Percentiles rank a stretch among this genome's conserved stretches.
These are phyloP conservation scores for Pristionchus maxplancki DNA, from an alignment of 2,888 invertebrate species.

Conservation along the genomic window DNA sequence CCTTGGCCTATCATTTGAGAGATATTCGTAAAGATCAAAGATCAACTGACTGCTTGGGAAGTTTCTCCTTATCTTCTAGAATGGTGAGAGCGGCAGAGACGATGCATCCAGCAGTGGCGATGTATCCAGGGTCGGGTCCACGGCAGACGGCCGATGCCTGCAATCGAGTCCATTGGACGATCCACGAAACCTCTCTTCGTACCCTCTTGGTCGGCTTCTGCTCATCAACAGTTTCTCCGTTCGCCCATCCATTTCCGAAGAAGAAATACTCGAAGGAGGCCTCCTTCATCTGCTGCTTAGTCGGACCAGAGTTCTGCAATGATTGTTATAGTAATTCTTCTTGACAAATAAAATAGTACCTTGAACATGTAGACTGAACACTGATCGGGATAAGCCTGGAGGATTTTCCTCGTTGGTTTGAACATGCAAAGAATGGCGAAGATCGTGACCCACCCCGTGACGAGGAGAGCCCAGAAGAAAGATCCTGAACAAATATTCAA, in stretches of 20 bases:
- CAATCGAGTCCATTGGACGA: no score
- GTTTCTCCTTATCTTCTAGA: slow-evolving; percentile 85
- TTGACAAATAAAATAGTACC: slow-evolving; percentile 64
- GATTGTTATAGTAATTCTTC: not conserved
- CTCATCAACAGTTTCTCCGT: slow-evolving; percentile 77
- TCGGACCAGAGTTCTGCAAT: slow-evolving; percentile 81
- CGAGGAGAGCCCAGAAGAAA: slow-evolving; percentile 82
- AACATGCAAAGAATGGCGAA: slow-evolving; percentile 84
- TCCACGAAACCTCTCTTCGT: not conserved
- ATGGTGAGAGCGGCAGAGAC: slow-evolving; percentile 86
- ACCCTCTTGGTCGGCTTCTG: slow-evolving; percentile 84
- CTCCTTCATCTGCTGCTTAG: slow-evolving; percentile 79
- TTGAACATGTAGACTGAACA: slow-evolving; percentile 86
- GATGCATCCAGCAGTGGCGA: slow-evolving; percentile 82
- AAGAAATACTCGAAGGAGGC: slow-evolving; percentile 84
- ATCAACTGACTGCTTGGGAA: slow-evolving; percentile 84
- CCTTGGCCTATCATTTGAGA: no score
- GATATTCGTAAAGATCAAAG: not conserved
- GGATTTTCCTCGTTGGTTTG: slow-evolving; percentile 83
- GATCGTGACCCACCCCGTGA: slow-evolving; percentile 71
- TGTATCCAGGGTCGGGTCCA: slow-evolving; percentile 79
- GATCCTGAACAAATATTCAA: slow-evolving; percentile 73
- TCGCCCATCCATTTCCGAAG: slow-evolving; percentile 88
- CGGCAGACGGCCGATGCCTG: slow-evolving; percentile 83
- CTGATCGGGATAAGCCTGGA: slow-evolving; percentile 84